These are phyloP conservation scores for Pogonocichla stellata DNA, from an alignment of 2,113 vertebrate species.

Conservation along the genomic window DNA sequence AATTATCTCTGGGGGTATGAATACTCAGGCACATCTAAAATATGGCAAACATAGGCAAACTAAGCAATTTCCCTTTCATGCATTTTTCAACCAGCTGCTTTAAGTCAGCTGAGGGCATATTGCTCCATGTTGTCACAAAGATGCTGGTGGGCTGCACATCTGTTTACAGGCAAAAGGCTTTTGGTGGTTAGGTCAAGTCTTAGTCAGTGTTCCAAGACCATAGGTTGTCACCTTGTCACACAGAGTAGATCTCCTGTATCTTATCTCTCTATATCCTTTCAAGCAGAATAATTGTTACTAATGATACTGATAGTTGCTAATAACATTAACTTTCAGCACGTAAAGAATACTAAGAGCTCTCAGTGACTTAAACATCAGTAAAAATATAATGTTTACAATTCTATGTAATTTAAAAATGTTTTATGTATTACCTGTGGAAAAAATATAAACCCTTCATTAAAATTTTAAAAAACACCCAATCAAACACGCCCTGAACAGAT, in stretches of 20 bases:
- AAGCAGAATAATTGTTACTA: neutral
- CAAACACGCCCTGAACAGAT: neutral
- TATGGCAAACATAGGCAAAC: neutral
- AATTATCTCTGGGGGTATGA: neutral
- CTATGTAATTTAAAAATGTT: neutral
- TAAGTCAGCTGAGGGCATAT: neutral
- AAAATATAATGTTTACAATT: neutral
- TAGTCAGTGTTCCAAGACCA: neutral
- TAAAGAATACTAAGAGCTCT: neutral
- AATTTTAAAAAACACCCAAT: neutral
- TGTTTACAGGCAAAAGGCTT: neutral
- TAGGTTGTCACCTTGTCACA: neutral
- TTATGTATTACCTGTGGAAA: neutral
- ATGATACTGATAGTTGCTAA: too few relatives aligned
- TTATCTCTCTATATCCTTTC: neutral
- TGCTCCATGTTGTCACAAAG: neutral
- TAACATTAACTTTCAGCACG: neutral
- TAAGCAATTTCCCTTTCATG: neutral
- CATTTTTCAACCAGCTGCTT: neutral
- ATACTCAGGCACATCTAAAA: neutral
- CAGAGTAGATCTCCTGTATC: neutral
- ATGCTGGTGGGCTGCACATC: neutral
- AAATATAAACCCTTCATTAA: neutral
- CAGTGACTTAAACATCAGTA: neutral
- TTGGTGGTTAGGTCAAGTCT: neutral